Base-by-base conservation (phyloP, 1,140 invertebrate species). In the Platorchestia sp. region DNA sequence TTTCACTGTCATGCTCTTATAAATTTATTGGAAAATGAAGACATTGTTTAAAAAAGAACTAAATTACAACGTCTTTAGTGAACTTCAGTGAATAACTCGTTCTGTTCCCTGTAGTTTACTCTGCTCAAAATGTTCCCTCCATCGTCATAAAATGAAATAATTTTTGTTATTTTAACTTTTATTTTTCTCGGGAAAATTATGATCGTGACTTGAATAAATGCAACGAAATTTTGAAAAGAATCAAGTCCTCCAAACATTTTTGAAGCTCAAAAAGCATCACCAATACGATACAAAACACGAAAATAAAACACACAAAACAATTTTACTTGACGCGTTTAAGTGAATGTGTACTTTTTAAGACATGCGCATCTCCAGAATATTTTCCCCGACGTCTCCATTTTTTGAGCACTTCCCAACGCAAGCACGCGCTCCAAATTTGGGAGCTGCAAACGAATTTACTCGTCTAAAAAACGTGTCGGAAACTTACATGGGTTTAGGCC, bases 401-500 rank as follows among this genome's bases (percentile, higher is more conserved):
- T 93, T 93, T 93, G 45, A 45, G 91, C 40, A 93, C 22, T 93
- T 93, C 44, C 19, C 45, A 93, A n/a, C 91, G 5, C 43, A 19
- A 45, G 91, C 91, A 93, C 91, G 91, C 91, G 3, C 91, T 7
- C 36, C 10, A 93, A 93, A 45, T 93, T 47, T 47, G 41, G 43
- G 47, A 40, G 91, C 91, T 7, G 43, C 91, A 93, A 93, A 93
- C 91, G 91, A 93, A 93, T 93, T 93, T 93, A 10, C 3, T 47
- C 43, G 91, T 44, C 91, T 36, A 75, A 45, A 93, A 44, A 93
- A 93, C 45, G 43, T 93, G 43, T 47, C 36, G 36, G 19, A 42
- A 44, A 93, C 44, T 93, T 93, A 45, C 91, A 93, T 93, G 45
- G 91, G 91, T 47, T 45, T 45, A 44, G 91, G n/a, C 6, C 91